Conservation (phyloP, 2,888 invertebrate genomes). For the Chrysolina oricalcia region DNA sequence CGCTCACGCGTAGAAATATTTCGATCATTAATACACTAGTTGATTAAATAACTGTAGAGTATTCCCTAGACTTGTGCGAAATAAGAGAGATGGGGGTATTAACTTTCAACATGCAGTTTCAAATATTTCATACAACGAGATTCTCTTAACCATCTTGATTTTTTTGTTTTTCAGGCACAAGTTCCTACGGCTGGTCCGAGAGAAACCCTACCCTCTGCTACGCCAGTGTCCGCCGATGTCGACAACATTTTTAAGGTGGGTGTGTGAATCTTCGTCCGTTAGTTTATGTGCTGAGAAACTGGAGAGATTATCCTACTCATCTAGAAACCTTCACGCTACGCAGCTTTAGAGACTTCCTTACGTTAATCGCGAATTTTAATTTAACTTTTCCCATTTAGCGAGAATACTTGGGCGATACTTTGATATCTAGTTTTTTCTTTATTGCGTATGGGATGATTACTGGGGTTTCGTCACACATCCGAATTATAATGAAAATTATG, state of each 20-base stretch:
- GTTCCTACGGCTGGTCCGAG: slow-evolving; percentile 70
- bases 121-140: background rate
- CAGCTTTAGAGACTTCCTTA: background rate
- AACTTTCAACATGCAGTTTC: too few relatives aligned
- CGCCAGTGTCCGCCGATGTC: slow-evolving; percentile 70
- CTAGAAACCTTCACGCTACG: slow-evolving; percentile 8
- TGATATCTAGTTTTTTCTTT: background rate
- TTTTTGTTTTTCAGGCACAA: slow-evolving; percentile 66
- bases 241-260: slow-evolving; percentile 81
- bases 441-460: background rate
- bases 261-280: slow-evolving; percentile 28
- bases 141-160: background rate
- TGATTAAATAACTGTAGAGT: too few relatives aligned
- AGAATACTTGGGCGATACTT: background rate
- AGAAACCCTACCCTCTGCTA: slow-evolving; percentile 70
- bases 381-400: slow-evolving; percentile 10
- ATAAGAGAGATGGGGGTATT: too few relatives aligned
- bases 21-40: too few relatives aligned
- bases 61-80: too few relatives aligned
- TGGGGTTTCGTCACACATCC: background rate
- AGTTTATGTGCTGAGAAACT: slow-evolving; percentile 6
- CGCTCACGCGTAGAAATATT: too few relatives aligned
- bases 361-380: slow-evolving; percentile 4
- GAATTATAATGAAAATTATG: too few relatives aligned
- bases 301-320: slow-evolving; percentile 9